Evolutionary conservation across 2,888 invertebrate species (phyloP).

Genomic region (Drosophila robusta): DNA sequence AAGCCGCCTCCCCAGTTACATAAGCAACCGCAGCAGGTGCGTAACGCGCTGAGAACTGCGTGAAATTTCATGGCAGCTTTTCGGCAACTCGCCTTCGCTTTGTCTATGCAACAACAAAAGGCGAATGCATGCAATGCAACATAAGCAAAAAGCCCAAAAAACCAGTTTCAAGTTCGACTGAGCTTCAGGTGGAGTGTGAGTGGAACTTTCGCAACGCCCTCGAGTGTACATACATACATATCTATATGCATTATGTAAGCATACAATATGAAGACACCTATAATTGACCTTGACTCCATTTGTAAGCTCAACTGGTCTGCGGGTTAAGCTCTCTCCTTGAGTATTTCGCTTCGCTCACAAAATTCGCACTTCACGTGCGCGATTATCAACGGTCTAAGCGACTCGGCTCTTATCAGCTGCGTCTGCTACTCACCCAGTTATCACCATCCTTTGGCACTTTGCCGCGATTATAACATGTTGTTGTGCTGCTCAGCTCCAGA

Average conservation of each 20-base stretch:
- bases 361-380: conserved; percentile 43
- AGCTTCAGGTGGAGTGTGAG: conserved; percentile 64
- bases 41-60: conserved; percentile 30
- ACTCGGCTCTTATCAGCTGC: conserved; percentile 23
- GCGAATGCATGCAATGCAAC: conserved; percentile 1
- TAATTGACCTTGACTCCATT: conserved; percentile 72
- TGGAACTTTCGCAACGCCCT: conserved; percentile 64
- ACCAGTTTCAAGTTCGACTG: conserved; percentile 64
- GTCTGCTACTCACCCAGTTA: conserved; percentile 51
- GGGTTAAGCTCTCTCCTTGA: conserved; percentile 25
- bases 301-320: conserved; percentile 15
- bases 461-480: conserved; percentile 43
- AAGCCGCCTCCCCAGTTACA: conserved; percentile 40
- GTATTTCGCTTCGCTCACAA: conserved; percentile 13
- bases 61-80: background rate
- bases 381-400: conserved; percentile 2
- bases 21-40: conserved; percentile 38
- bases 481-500: conserved; percentile 41
- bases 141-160: conserved; percentile 31
- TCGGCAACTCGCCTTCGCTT: too few relatives aligned
- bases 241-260: conserved; percentile 28
- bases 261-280: conserved; percentile 21
- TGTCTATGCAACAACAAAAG: conserved; percentile 1
- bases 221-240: conserved; percentile 27
- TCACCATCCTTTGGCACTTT: conserved; percentile 48